phyloP scores from a whole-genome alignment of 2,888 invertebrate genomes.

The Sylvicola fuscatus region DNA sequence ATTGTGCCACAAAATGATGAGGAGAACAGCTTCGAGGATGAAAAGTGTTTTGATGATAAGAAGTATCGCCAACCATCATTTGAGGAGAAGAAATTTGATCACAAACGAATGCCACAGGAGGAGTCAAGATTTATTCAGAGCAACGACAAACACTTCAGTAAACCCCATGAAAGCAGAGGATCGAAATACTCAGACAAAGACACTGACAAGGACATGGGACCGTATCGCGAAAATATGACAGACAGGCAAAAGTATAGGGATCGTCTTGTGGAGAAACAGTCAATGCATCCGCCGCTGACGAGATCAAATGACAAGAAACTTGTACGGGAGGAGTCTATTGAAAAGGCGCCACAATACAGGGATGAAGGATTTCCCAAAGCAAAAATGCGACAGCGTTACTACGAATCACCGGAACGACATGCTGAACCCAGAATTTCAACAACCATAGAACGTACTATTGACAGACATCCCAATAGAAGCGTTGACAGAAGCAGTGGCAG shows the following conservation, averaged over 20 bases:
- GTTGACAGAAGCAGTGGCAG: conserved; percentile 15
- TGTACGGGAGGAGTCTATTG: too few species aligned
- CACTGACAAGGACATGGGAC: conserved; percentile 9
- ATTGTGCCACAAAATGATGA: not conserved
- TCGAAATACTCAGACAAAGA: conserved; percentile 15
- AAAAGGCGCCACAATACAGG: too few species aligned
- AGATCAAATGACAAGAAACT: too few species aligned
- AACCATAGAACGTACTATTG: conserved; percentile 1
- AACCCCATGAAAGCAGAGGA: not conserved
- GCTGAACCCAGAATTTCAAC: too few species aligned
- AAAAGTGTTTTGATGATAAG: conserved; percentile 3
- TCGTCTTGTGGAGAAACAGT: conserved; percentile 4
- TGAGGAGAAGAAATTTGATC: not conserved
- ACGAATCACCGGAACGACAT: too few species aligned
- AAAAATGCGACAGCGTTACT: too few species aligned
- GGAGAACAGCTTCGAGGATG: conserved; percentile 2
- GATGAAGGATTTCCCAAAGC: too few species aligned
- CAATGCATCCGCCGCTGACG: too few species aligned
- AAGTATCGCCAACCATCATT: conserved; percentile 30
- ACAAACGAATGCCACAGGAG: not conserved
- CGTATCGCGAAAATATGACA: conserved; percentile 18
- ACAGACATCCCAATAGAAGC: conserved; percentile 1
- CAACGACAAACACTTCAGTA: too few species aligned
- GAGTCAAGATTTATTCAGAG: not conserved
- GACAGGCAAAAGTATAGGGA: conserved; percentile 25